These are phyloP conservation scores for Apoda limacodes DNA, from an alignment of 2,888 invertebrate genomes.

Conservation along the genomic window DNA sequence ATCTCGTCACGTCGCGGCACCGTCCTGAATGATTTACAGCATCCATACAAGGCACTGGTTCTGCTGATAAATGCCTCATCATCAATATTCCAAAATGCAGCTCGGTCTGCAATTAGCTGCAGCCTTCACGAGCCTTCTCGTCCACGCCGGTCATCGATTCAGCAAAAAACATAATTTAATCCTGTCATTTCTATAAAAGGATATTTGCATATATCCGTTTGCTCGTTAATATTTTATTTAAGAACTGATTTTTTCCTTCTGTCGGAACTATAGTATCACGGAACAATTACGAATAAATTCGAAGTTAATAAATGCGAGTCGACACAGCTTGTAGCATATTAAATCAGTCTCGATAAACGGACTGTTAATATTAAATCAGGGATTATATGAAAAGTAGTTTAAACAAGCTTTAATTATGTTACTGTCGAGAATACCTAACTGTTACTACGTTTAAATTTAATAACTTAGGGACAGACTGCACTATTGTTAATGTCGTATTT, in stretches of 20 bases:
- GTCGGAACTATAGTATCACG: constrained; percentile 19
- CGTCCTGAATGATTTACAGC: constrained; percentile 64
- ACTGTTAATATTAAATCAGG: constrained; percentile 42
- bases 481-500: no score
- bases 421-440: no score
- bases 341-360: constrained; percentile 45
- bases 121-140: constrained; percentile 64
- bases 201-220: constrained; percentile 40
- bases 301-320: constrained; percentile 40
- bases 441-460: no score
- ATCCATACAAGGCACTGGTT: constrained; percentile 61
- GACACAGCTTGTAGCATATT: constrained; percentile 45
- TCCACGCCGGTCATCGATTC: constrained; percentile 28
- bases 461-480: no score
- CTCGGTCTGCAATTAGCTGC: constrained; percentile 62
- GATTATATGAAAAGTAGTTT: constrained; percentile 47
- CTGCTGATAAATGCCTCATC: constrained; percentile 66
- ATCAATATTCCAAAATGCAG: constrained; percentile 70
- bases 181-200: constrained; percentile 59
- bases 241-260: no score
- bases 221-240: constrained; percentile 20
- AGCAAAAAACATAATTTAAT: constrained; percentile 29
- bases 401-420: constrained; percentile 47
- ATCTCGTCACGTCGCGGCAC: constrained; percentile 61
- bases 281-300: constrained; percentile 39